Evolutionary conservation across 2,113 vertebrate species (phyloP), one percentile per base, ranked within the genome.

Genomic region (Panthera uncia): DNA sequence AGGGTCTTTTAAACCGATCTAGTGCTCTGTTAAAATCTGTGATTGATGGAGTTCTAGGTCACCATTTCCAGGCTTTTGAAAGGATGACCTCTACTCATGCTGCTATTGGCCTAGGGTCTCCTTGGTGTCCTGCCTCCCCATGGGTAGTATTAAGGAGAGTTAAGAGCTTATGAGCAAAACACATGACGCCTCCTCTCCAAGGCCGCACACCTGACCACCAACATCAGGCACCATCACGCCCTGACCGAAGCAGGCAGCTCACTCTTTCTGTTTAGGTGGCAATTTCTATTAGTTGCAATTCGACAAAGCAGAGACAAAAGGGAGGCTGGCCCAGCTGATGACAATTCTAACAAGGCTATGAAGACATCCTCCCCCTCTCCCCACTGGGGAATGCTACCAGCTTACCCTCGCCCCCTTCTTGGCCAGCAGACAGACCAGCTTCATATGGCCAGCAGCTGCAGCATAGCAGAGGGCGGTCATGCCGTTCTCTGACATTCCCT

Each of bases 381-480:
- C 29, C 18, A 1, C 0, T 1, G 0, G 48, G n/a, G 33, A 68
- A 14, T 63, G 48, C 90, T 23, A 29, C 50, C 27, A 63, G 61
- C 98, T 99, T 96, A 99, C 99, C 99, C 99, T 99, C 4, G 99
- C 99, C 41, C 99, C 99, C 95, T 98, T 99, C 98, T 99, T 99
- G 98, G 99, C 99, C 78, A 99, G 99, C 98, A 99, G 98, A 78
- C 98, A 98, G 83, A 99, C 99, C 0, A 99, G 98, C 89, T 98
- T 99, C 98, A 99, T 98, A 98, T 99, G 99, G 78, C 99, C 99
- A 0, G 99, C 99, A 48, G 99, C 99, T 0, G 99, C 99, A 0
- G 99, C 99, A 0, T 99, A 99, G 97, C 99, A 99, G 0, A 99
- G 99, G 0, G 99, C 99, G 3, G 98, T 99, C 99, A 99, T 99